These are phyloP conservation scores for Chrysotoxum bicinctum DNA, from an alignment of 2,888 invertebrate species.

Conservation along the genomic window DNA sequence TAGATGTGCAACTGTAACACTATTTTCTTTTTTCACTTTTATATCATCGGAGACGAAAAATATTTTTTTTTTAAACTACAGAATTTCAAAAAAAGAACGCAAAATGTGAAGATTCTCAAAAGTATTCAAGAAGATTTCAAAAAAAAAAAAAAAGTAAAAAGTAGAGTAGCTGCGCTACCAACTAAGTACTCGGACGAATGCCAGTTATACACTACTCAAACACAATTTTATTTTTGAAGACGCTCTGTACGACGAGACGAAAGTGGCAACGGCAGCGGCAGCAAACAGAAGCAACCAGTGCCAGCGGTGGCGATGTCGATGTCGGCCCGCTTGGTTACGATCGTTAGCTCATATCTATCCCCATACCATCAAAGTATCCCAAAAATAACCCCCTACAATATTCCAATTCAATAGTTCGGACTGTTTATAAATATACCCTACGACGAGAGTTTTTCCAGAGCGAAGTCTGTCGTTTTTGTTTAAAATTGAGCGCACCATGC, in stretches of 20 bases:
- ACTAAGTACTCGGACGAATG: conserved; percentile 73
- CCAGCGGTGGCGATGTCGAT: conserved; percentile 70
- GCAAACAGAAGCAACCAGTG: conserved; percentile 63
- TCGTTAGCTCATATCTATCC: conserved; percentile 74
- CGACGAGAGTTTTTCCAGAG: conserved; percentile 66
- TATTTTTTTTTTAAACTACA: too few relatives aligned
- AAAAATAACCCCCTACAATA: conserved; percentile 77
- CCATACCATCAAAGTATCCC: conserved; percentile 76
- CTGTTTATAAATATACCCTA: conserved; percentile 64
- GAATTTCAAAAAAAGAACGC: conserved; percentile 8
- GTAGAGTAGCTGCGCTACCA: conserved; percentile 67
- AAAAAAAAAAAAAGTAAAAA: conserved; percentile 30
- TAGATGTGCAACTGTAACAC: conserved; percentile 69
- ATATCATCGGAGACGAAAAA: conserved; percentile 25
- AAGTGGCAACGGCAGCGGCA: conserved; percentile 29
- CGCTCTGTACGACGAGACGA: conserved; percentile 55
- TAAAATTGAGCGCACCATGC: conserved; percentile 54
- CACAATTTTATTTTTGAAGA: conserved; percentile 70
- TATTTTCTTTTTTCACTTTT: conserved; percentile 67
- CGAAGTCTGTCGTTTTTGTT: conserved; percentile 22
- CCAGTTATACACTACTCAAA: conserved; percentile 74
- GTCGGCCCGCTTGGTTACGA: conserved; percentile 65
- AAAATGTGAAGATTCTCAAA: conserved; percentile 14
- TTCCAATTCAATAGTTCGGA: conserved; percentile 64
- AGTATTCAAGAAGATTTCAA: conserved; percentile 19